Percentiles rank a stretch among this genome's conserved stretches.
Evolutionary conservation across 2,888 invertebrate genomes (phyloP).

Genomic region (Parnassius mnemosyne): DNA sequence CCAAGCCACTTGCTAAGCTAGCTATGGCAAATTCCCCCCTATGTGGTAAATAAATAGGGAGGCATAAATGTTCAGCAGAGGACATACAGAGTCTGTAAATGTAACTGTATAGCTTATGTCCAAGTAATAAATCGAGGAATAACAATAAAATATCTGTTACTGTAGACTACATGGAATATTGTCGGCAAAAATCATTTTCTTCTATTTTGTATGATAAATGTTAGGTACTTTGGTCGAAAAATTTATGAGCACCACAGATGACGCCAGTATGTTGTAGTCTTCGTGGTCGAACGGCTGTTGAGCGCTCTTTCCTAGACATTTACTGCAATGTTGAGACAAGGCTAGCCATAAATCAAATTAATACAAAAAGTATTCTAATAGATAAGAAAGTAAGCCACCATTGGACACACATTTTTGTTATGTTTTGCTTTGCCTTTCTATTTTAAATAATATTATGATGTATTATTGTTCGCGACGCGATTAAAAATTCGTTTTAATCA

Average conservation of each 20-base stretch:
- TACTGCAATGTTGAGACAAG: neutral
- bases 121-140: too few relatives aligned
- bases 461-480: neutral
- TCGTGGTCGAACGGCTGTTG: neutral
- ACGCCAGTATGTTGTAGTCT: slow-evolving; percentile 2
- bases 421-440: neutral
- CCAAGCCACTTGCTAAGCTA: too few relatives aligned
- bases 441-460: neutral
- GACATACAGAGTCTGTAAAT: too few relatives aligned
- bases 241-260: slow-evolving; percentile 5
- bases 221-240: neutral
- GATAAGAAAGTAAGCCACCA: neutral
- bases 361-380: neutral
- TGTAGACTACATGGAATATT: neutral
- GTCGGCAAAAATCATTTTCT: neutral
- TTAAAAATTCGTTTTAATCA: too few relatives aligned
- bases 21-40: too few relatives aligned
- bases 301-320: neutral
- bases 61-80: too few relatives aligned
- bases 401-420: too few relatives aligned
- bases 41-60: too few relatives aligned
- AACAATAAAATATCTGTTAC: neutral
- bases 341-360: slow-evolving; percentile 1
- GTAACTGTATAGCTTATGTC: too few relatives aligned
- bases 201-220: slow-evolving; percentile 1